These are phyloP conservation scores for Leptoclinus maculatus DNA, from an alignment of 2,797 vertebrate species.

Conservation along the genomic window DNA sequence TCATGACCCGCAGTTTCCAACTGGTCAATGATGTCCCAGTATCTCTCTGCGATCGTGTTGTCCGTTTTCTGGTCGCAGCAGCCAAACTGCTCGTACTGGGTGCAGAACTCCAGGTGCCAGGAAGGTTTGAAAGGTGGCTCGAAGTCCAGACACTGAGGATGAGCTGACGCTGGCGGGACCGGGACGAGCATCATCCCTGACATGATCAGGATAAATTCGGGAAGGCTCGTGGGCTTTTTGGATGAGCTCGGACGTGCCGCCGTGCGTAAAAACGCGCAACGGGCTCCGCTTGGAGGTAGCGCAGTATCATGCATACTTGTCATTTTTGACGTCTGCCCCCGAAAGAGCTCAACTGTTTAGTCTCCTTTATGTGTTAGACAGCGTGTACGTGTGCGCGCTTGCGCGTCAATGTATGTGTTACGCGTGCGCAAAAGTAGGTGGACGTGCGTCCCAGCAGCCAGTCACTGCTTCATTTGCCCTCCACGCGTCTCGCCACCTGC, in stretches of 20 bases:
- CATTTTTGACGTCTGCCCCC: conserved; percentile 68
- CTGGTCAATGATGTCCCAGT: conserved; percentile 84
- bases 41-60: conserved; percentile 84
- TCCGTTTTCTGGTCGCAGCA: conserved; percentile 88
- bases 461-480: neutral
- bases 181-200: conserved; percentile 27
- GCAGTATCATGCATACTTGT: conserved; percentile 45
- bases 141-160: conserved; percentile 91
- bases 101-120: conserved; percentile 87
- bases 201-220: neutral
- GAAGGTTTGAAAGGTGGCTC: conserved; percentile 85
- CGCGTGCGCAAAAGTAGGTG: conserved; percentile 6
- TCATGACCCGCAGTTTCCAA: conserved; percentile 73
- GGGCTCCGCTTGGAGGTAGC: conserved; percentile 33
- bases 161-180: conserved; percentile 67
- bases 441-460: neutral
- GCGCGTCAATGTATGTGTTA: neutral
- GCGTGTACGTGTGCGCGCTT: conserved; percentile 2
- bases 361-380: conserved; percentile 46
- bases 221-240: neutral
- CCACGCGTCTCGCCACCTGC: neutral
- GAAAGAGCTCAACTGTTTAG: conserved; percentile 42
- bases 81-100: conserved; percentile 86
- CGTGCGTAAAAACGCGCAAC: conserved; percentile 53
- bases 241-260: conserved; percentile 16